Percentiles rank a stretch among this genome's conserved stretches.
phyloP scores from a whole-genome alignment of 2,797 vertebrate genomes.

The Capromys pilorides region DNA sequence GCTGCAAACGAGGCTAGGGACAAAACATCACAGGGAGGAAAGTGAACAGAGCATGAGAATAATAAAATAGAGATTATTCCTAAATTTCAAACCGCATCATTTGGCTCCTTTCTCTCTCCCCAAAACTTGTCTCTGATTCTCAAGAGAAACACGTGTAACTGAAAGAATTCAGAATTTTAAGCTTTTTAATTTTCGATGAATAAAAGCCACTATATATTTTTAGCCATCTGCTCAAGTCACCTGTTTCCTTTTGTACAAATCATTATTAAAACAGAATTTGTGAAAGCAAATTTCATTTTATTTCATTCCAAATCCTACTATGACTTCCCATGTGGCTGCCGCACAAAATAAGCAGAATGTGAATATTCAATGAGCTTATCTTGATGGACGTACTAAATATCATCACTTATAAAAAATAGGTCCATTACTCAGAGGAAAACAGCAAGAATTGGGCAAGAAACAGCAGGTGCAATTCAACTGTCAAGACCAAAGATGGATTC shows the following conservation, averaged over 20 bases:
- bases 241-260: constrained; percentile 55
- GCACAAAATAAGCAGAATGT: constrained; percentile 25
- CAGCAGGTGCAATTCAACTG: background rate
- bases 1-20: background rate
- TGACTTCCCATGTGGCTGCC: constrained; percentile 12
- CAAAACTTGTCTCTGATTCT: constrained; percentile 43
- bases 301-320: constrained; percentile 30
- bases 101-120: background rate
- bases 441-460: constrained; percentile 48
- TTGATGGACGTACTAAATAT: constrained; percentile 56
- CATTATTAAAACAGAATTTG: constrained; percentile 56
- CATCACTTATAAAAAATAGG: constrained; percentile 12
- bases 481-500: constrained; percentile 6
- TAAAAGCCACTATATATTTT: constrained; percentile 58
- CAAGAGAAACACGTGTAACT: constrained; percentile 6
- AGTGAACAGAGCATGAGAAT: background rate
- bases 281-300: background rate
- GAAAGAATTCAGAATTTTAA: constrained; percentile 33
- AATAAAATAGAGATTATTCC: background rate
- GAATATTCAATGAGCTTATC: constrained; percentile 60
- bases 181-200: constrained; percentile 39
- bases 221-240: constrained; percentile 44
- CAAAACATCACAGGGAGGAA: background rate
- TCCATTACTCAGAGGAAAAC: constrained; percentile 57
- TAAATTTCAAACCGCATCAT: background rate